Evolutionary conservation across 1,140 invertebrate species (phyloP).

Genomic region (Triops longicaudatus): DNA sequence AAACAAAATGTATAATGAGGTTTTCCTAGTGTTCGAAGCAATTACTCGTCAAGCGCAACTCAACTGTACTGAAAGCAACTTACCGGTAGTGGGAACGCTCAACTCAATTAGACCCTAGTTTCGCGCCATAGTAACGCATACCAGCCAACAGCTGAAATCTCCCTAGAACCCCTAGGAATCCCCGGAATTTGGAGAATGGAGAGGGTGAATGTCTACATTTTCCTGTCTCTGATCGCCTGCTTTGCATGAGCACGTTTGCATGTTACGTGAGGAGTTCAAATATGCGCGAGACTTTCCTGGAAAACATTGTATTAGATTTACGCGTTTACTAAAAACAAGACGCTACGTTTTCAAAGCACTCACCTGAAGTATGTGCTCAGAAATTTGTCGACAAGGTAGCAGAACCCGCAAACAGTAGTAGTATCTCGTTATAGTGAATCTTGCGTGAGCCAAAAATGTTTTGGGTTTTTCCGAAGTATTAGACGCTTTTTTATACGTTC

Average conservation of each 20-base stretch:
- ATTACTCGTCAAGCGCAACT: background rate
- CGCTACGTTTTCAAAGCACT: too few relatives aligned
- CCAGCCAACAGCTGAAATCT: background rate
- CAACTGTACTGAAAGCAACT: background rate
- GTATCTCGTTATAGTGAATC: too few relatives aligned
- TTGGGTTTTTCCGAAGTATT: too few relatives aligned
- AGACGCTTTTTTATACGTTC: too few relatives aligned
- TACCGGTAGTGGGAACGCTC: background rate
- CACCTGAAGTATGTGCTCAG: too few relatives aligned
- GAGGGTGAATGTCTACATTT: background rate
- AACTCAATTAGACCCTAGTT: background rate
- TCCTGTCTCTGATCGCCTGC: background rate
- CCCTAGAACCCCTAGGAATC: background rate
- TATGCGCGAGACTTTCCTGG: too few relatives aligned
- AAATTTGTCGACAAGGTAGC: too few relatives aligned
- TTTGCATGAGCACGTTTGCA: conserved; percentile 6
- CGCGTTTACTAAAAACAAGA: too few relatives aligned
- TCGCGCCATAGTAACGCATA: background rate
- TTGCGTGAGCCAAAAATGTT: too few relatives aligned
- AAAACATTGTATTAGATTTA: too few relatives aligned
- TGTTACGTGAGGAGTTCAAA: background rate
- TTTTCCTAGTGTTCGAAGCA: too few relatives aligned
- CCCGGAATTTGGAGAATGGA: background rate
- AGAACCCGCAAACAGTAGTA: too few relatives aligned
- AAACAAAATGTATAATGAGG: background rate